Conservation (phyloP, 2,797 vertebrate species). For the Bradypodion ventrale region DNA sequence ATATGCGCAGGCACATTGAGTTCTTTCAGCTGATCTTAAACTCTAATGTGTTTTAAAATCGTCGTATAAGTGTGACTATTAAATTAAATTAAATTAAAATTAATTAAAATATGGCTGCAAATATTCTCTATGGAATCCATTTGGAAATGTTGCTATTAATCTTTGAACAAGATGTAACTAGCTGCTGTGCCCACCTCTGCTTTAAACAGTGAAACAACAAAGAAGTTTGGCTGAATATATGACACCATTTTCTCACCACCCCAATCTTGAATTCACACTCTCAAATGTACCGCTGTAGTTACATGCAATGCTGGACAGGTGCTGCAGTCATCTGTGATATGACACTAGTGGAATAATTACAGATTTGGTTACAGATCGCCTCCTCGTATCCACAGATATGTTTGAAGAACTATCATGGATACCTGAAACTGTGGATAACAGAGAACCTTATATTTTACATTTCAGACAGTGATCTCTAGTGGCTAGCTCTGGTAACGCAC, state of each 20-base stretch:
- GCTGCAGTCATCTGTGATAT: neutral
- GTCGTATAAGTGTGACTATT: too few relatives aligned
- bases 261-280: neutral
- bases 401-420: too few relatives aligned
- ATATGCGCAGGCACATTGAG: neutral
- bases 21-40: neutral
- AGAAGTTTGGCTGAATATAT: neutral
- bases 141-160: neutral
- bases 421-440: too few relatives aligned
- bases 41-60: neutral
- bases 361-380: neutral
- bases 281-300: neutral
- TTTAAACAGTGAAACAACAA: neutral
- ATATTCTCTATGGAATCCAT: neutral
- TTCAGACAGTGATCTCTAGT: too few relatives aligned
- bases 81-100: too few relatives aligned
- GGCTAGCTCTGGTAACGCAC: too few relatives aligned
- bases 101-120: neutral
- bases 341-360: neutral
- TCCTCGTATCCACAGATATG: too few relatives aligned
- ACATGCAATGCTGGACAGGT: neutral
- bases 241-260: neutral
- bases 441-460: too few relatives aligned
- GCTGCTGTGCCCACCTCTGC: neutral
- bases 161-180: neutral